Conservation (phyloP, 2,888 invertebrate species). For the Noctua fimbriata region DNA sequence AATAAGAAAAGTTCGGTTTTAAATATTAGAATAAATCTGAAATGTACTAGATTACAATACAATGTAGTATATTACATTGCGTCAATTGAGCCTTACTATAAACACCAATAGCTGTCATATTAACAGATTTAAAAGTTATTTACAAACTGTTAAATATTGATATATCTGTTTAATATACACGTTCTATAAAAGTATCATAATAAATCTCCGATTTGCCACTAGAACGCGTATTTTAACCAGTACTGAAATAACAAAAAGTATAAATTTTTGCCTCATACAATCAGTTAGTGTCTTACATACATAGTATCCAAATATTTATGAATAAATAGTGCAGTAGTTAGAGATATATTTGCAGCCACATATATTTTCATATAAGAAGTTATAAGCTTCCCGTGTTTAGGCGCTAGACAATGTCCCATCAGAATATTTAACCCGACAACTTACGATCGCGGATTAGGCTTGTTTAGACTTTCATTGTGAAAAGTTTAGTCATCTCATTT, state of each 20-base stretch:
- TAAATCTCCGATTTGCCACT: background rate
- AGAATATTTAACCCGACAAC: constrained; percentile 15
- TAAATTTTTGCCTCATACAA: constrained; percentile 27
- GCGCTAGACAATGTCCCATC: constrained; percentile 38
- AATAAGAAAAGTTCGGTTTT: background rate
- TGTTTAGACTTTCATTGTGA: constrained; percentile 46
- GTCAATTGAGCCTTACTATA: constrained; percentile 55
- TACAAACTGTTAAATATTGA: constrained; percentile 46
- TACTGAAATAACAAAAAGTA: constrained; percentile 19
- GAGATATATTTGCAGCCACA: constrained; percentile 33
- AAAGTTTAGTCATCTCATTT: constrained; percentile 65
- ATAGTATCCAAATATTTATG: constrained; percentile 51
- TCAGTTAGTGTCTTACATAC: constrained; percentile 48
- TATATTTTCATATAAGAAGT: constrained; percentile 52
- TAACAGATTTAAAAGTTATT: constrained; percentile 54
- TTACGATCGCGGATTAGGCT: constrained; percentile 6
- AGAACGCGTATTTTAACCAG: constrained; percentile 35
- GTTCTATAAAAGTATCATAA: constrained; percentile 8
- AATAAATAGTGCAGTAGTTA: constrained; percentile 38
- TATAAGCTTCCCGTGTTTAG: constrained; percentile 50
- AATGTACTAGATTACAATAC: constrained; percentile 16
- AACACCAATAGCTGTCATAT: constrained; percentile 51
- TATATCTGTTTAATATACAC: constrained; percentile 26
- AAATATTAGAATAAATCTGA: constrained; percentile 11
- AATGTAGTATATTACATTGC: constrained; percentile 22